These are phyloP conservation scores for Geophilus truncorum DNA, from an alignment of 2,888 invertebrate species.

Conservation along the genomic window DNA sequence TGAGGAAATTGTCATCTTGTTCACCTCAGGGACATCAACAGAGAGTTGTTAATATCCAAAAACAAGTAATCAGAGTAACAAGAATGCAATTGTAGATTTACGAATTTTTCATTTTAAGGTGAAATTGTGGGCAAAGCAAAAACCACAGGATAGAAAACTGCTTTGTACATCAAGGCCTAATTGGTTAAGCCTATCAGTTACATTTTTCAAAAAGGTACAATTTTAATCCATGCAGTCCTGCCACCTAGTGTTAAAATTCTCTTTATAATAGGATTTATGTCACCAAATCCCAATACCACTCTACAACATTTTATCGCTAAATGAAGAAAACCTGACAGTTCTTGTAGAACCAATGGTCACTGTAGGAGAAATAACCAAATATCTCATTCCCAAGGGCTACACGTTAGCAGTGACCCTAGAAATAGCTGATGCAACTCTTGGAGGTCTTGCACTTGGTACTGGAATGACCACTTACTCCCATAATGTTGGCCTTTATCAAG, in stretches of 20 bases:
- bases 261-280: constrained; percentile 49
- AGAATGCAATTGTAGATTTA: not conserved
- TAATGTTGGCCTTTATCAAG: constrained; percentile 64
- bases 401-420: constrained; percentile 64
- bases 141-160: constrained; percentile 52
- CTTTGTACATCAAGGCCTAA: constrained; percentile 64
- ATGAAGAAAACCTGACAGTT: constrained; percentile 57
- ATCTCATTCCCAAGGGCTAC: constrained; percentile 61
- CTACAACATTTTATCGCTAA: constrained; percentile 58
- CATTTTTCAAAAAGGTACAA: constrained; percentile 58
- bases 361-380: constrained; percentile 61
- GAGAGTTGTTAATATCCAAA: constrained; percentile 45
- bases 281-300: constrained; percentile 61
- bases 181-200: constrained; percentile 64
- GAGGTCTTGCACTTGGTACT: constrained; percentile 63
- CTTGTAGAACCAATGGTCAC: constrained; percentile 64
- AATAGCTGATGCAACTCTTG: constrained; percentile 63
- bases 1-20: constrained; percentile 47
- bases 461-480: constrained; percentile 72
- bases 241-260: constrained; percentile 25
- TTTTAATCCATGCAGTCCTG: not conserved
- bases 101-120: constrained; percentile 40
- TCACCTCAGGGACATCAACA: constrained; percentile 43
- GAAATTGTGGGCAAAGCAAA: constrained; percentile 45
- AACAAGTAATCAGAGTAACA: constrained; percentile 40